Evolutionary conservation across 2,888 invertebrate genomes (phyloP).

Genomic region (Hesperia comma): DNA sequence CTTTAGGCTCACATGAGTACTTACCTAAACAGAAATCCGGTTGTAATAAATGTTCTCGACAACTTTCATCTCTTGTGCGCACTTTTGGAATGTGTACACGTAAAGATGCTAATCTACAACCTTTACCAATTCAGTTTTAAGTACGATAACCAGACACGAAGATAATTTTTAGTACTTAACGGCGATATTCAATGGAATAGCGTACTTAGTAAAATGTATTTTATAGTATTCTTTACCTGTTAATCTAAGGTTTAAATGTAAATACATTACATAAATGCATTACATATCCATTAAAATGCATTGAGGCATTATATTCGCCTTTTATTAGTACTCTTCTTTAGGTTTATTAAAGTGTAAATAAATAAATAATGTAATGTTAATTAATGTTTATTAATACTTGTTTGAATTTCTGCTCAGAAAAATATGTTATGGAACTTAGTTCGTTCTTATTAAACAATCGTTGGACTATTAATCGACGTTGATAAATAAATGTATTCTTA

Average conservation of each 20-base stretch:
- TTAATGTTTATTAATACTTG: no score
- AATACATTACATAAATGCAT: no score
- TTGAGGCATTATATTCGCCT: no score
- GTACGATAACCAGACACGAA: slow-evolving; percentile 39
- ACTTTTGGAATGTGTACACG: slow-evolving; percentile 47
- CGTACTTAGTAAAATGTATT: not conserved
- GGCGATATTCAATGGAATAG: not conserved
- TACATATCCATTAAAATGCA: no score
- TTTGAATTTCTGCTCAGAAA: no score
- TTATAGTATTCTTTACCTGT: not conserved
- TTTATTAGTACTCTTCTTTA: no score
- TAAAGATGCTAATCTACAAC: slow-evolving; percentile 34
- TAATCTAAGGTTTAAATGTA: slow-evolving; percentile 29
- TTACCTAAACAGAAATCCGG: slow-evolving; percentile 70
- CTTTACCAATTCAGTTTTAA: slow-evolving; percentile 36
- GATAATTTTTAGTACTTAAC: not conserved
- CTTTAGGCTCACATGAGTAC: slow-evolving; percentile 15
- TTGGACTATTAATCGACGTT: no score
- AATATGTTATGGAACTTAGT: no score
- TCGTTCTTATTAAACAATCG: no score
- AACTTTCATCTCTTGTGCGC: slow-evolving; percentile 71
- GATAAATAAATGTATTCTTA: no score
- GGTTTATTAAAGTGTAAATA: no score
- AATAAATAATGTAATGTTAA: no score
- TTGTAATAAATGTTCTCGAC: slow-evolving; percentile 63